These are phyloP conservation scores for Leptinotarsa rubiginosa DNA, from an alignment of 2,888 invertebrate genomes.

Conservation along the genomic window DNA sequence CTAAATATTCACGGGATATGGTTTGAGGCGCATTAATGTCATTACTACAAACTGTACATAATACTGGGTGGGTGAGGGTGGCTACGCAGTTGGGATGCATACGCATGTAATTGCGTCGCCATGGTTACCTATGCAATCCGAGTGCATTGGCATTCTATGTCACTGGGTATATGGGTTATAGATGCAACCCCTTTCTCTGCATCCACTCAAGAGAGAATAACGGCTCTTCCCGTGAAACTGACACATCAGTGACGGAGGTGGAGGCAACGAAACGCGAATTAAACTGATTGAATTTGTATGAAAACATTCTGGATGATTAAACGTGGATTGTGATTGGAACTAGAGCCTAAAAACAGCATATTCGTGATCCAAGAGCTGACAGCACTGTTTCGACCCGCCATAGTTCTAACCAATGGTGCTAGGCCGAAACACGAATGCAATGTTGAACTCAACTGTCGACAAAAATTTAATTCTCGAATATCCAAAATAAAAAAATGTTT, in stretches of 20 bases:
- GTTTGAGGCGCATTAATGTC: slow-evolving; percentile 23
- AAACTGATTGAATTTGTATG: not conserved
- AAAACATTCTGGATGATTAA: no score
- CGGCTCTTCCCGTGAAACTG: slow-evolving; percentile 32
- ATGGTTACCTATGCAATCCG: slow-evolving; percentile 52
- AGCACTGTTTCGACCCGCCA: no score
- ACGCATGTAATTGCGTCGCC: slow-evolving; percentile 56
- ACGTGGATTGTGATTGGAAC: no score
- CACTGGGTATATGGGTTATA: slow-evolving; percentile 62
- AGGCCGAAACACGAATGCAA: no score
- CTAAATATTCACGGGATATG: slow-evolving; percentile 17
- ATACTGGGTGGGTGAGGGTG: slow-evolving; percentile 47
- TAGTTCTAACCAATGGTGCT: no score
- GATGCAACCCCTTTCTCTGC: slow-evolving; percentile 41
- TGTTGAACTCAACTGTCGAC: no score
- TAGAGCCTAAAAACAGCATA: no score
- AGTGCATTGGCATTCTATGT: slow-evolving; percentile 59
- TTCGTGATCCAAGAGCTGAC: no score
- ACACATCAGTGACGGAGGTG: slow-evolving; percentile 2
- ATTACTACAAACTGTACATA: slow-evolving; percentile 51
- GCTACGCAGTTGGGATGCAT: slow-evolving; percentile 49
- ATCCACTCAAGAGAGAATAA: slow-evolving; percentile 42
- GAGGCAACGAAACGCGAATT: not conserved
- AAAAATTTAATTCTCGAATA: no score
- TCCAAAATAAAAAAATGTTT: no score